These are phyloP conservation scores for Pilophorus perplexus DNA, from an alignment of 2,888 invertebrate species.

Conservation along the genomic window DNA sequence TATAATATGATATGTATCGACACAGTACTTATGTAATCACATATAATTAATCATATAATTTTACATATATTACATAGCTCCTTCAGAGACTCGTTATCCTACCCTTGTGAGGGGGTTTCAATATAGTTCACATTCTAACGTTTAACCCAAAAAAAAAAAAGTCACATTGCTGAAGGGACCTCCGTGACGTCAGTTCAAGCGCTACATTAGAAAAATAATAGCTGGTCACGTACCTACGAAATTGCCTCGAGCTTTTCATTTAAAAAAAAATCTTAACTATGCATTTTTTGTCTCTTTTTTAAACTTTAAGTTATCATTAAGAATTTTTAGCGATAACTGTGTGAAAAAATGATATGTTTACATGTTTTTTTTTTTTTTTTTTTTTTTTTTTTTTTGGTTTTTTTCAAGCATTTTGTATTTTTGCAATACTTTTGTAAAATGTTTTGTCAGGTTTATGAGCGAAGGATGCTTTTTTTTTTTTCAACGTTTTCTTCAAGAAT, in stretches of 20 bases:
- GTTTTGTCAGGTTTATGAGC: neutral
- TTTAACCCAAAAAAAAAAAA: neutral
- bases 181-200: constrained; percentile 36
- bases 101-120: no score
- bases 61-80: constrained; percentile 47
- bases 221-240: constrained; percentile 29
- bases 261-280: constrained; percentile 17
- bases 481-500: neutral
- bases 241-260: constrained; percentile 16
- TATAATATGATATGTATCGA: constrained; percentile 48
- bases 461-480: neutral
- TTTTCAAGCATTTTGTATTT: neutral
- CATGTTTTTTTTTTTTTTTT: constrained; percentile 18
- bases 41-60: constrained; percentile 46
- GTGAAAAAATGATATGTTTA: constrained; percentile 33
- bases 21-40: constrained; percentile 49
- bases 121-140: neutral
- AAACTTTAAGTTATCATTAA: neutral
- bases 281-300: constrained; percentile 10
- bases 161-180: constrained; percentile 36
- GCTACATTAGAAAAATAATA: constrained; percentile 36
- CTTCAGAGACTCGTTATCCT: constrained; percentile 16
- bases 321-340: constrained; percentile 6
- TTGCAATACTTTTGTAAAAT: neutral
- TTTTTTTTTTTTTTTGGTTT: constrained; percentile 24